Evolutionary conservation across 2,113 vertebrate species (phyloP), one percentile per base, ranked within the genome.

Genomic region (Acanthisitta chloris): DNA sequence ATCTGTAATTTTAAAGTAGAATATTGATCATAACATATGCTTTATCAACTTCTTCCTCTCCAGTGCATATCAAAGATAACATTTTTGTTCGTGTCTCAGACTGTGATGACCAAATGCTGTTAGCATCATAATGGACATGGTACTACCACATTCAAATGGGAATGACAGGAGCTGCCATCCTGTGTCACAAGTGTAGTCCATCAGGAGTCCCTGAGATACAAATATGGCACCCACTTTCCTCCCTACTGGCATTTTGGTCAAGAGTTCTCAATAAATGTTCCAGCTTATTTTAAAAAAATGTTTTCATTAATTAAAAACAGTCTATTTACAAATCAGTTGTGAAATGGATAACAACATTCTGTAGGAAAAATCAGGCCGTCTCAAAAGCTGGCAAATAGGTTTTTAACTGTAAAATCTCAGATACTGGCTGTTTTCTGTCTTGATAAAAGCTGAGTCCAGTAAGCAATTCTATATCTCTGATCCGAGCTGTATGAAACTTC

Each of bases 371-470:
- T 98, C 92, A 98, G 67, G 86, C 92, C 3, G 77, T 86, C 70
- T 96, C 96, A 88, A 98, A 97, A 24, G 83, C 97, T 78, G 98
- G 98, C 78, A 99, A 96, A 90, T 98, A 98, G 2, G 99, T 99
- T 98, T 99, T 99, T 76, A 99, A 97, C 93, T 97, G 98, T 90
- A 99, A 97, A 73, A 99, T 98, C 73, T 99, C 99, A 84, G 98
- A 95, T 79, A 99, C 93, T 17, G 99, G 98, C 94, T 98, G 96
- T 81, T 99, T 96, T 93, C 98, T 98, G 88, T 99, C 97, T 59
- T 99, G 99, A 97, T 99, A 99, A 97, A 99, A 99, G 95, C 98
- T 99, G 78, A 99, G 98, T 87, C 99, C 99, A 2, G 99, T 99
- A 94, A 99, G 97, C 34, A 99, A 98, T 96, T 99, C 99, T 8